Evolutionary conservation across 2,888 invertebrate genomes (phyloP), one percentile per base, ranked within the genome.

Genomic region (Psylliodes chrysocephalus): DNA sequence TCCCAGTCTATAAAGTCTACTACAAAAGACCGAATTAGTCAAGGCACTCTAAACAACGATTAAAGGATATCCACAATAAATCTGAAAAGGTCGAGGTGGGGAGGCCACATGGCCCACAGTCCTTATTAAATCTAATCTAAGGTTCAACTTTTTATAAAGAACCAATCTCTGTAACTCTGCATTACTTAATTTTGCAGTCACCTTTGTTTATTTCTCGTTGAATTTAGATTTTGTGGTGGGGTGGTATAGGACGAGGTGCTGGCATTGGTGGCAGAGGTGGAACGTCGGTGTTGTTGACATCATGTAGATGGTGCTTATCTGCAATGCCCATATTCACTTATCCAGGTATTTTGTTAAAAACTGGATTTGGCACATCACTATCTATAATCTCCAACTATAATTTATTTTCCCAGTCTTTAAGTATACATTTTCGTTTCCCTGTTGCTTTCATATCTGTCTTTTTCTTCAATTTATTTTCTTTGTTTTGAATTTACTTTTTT

Each of bases 341-440:
- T 53, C 18, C 15, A 53, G 38, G 12, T 53, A 53, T 40, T 53
- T 22, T 53, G 15, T 53, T 1, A 12, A 40, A 53, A 12, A 53
- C 40, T 53, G 53, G 40, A 22, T 22, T 38, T 53, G 19, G 38
- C 53, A 22, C 22, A 22, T 53, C 40, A 40, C 53, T 53, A 22
- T 53, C 12, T 53, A 53, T 53, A 22, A 53, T 40, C 14, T 38
- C 19, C 14, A 53, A 18, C 12, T 15, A n/a, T n/a, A n/a, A n/a
- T n/a, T n/a, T n/a, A n/a, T n/a, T n/a, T n/a, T n/a, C n/a, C n/a
- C n/a, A n/a, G n/a, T 22, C 22, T 40, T 53, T 53, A 2, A 10
- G 40, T 18, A 38, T 38, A 10, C 4, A 40, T 53, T 40, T 52
- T 52, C 7, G 33, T 18, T 33, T 51, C 33, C n/a, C 28, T 28